Evolutionary conservation across 2,113 vertebrate species (phyloP).

Genomic region (Scartelaos histophorus): DNA sequence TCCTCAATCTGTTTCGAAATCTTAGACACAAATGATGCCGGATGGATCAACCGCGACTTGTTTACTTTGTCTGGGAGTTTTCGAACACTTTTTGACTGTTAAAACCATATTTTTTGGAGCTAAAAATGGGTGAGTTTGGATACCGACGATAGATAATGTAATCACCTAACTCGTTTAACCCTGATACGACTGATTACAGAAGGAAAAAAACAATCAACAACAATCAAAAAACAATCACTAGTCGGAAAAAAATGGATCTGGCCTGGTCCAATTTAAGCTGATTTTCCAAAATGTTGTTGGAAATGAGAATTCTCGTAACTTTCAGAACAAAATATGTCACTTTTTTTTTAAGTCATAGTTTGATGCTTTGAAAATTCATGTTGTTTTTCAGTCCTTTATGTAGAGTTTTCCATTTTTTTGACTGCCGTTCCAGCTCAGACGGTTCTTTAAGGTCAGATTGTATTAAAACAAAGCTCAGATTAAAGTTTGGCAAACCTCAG

Average conservation of each 20-base stretch:
- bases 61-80: neutral
- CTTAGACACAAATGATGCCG: neutral
- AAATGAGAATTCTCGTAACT: no score
- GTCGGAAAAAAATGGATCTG: no score
- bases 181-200: neutral
- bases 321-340: no score
- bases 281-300: no score
- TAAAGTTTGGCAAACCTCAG: no score
- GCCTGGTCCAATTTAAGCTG: no score
- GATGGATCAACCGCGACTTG: neutral
- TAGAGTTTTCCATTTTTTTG: neutral
- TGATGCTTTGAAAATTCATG: no score
- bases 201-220: neutral
- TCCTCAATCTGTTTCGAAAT: neutral
- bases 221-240: no score
- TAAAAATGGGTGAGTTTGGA: neutral
- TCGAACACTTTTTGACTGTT: neutral
- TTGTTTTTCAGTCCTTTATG: no score
- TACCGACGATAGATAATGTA: neutral
- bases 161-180: neutral
- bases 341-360: no score
- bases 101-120: neutral
- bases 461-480: no score
- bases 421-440: conserved; percentile 25
- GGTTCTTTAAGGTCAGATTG: no score